Evolutionary conservation across 2,888 invertebrate genomes (phyloP).

Genomic region (Andrena fulva): DNA sequence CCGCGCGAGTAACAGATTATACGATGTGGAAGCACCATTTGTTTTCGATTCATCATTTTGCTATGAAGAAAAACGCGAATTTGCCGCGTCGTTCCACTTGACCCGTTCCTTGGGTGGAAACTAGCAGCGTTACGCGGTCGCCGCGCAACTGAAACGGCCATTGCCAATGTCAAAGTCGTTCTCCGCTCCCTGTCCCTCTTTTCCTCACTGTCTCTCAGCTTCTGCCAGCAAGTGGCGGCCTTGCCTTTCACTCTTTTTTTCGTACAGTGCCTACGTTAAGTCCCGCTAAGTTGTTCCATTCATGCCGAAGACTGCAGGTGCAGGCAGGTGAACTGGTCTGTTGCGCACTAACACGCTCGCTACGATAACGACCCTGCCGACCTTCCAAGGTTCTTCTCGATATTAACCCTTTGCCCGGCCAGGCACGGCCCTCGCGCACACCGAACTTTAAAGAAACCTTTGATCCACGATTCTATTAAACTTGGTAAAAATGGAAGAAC

Average conservation of each 20-base stretch:
- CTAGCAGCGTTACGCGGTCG: not conserved
- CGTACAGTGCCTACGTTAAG: slow-evolving; percentile 60
- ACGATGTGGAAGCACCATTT: not conserved
- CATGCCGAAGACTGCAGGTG: slow-evolving; percentile 46
- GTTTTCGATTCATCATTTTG: not conserved
- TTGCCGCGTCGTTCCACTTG: slow-evolving; percentile 10
- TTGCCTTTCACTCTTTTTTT: slow-evolving; percentile 65
- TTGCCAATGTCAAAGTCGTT: slow-evolving; percentile 56
- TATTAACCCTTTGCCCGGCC: not conserved
- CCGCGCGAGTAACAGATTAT: not conserved
- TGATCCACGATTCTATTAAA: no score
- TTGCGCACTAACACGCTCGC: not conserved
- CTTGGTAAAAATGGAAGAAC: no score
- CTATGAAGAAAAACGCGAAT: not conserved
- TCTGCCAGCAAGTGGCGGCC: slow-evolving; percentile 51
- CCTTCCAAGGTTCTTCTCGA: slow-evolving; percentile 27
- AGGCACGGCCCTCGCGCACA: not conserved
- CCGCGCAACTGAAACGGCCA: slow-evolving; percentile 42
- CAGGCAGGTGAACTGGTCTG: slow-evolving; percentile 23
- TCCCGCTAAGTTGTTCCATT: slow-evolving; percentile 67
- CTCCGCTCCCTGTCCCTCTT: not conserved
- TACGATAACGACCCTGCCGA: slow-evolving; percentile 27
- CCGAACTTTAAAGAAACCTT: no score
- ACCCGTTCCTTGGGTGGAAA: slow-evolving; percentile 15
- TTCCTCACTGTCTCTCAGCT: slow-evolving; percentile 30